A percentile compares a stretch with the other conserved stretches of the same genome.
phyloP scores from a whole-genome alignment of 2,797 vertebrate species.

The Malacoctenus gilli region DNA sequence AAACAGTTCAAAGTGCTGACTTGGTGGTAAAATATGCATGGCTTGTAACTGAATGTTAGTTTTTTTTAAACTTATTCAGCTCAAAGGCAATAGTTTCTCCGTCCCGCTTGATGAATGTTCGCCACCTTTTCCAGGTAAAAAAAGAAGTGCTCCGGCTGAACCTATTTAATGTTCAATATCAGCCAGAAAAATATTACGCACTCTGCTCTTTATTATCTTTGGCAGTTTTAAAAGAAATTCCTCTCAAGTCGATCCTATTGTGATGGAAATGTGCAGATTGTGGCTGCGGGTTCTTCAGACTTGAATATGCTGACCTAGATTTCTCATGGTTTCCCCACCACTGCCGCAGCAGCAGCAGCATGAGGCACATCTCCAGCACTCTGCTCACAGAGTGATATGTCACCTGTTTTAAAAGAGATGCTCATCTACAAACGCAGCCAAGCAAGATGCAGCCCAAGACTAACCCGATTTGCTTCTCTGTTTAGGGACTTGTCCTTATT shows the following conservation, averaged over 20 bases:
- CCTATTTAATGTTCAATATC: constrained; percentile 20
- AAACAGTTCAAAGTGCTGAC: constrained; percentile 18
- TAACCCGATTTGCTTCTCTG: constrained; percentile 14
- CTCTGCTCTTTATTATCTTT: constrained; percentile 22
- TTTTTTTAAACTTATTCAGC: not conserved
- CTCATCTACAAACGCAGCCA: constrained; percentile 13
- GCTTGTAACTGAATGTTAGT: constrained; percentile 19
- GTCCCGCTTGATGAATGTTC: constrained; percentile 10
- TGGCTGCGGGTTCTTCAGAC: too few relatives aligned
- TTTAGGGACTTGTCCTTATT: constrained; percentile 57
- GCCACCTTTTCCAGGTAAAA: constrained; percentile 14
- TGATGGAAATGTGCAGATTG: constrained; percentile 56
- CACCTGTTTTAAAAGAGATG: constrained; percentile 37
- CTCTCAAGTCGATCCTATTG: constrained; percentile 34
- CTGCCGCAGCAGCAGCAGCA: too few relatives aligned
- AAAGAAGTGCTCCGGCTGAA: constrained; percentile 12
- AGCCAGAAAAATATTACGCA: constrained; percentile 9
- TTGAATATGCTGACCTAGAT: constrained; percentile 63
- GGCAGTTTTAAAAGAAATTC: not conserved
- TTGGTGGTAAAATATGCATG: constrained; percentile 40
- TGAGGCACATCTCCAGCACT: constrained; percentile 13
- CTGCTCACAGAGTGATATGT: constrained; percentile 20
- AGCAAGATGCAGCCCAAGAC: constrained; percentile 14
- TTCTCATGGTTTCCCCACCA: constrained; percentile 31
- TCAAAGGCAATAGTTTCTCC: constrained; percentile 9